Base-by-base conservation (phyloP, 2,113 vertebrate genomes). In the Gracilinanus agilis region DNA sequence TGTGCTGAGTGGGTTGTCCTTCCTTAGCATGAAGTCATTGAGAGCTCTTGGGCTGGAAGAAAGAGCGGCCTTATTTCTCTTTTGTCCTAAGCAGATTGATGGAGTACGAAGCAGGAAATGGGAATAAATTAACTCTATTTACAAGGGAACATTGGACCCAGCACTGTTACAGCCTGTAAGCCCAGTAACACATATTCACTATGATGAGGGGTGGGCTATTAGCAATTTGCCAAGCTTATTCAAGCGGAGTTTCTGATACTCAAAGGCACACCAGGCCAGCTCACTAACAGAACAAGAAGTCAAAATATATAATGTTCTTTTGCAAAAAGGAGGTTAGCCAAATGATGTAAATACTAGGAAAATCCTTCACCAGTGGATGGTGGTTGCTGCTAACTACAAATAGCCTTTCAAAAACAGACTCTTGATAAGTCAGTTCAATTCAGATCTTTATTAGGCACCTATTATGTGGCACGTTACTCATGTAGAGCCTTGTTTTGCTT, bases 91-190 rank as follows among this genome's bases (percentile, higher is more conserved):
- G 25, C 92, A 94, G 93, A 93, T 94, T 96, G 94, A 93, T 96
- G 93, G 93, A 9, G 55, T 92, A 54, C 90, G 93, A 55, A 40
- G 19, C 49, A 95, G 92, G 96, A 94, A 95, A 61, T 96, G 88
- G 96, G 95, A 96, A 97, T 97, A 94, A 97, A 98, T 98, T 24
- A 54, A 93, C 91, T 97, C 97, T 95, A 53, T 96, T 97, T 96
- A 97, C 88, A 92, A 91, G 44, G 0, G 24, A 95, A 94, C 88
- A 96, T 49, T 88, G 90, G 24, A 96, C 95, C 96, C 34, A 25
- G 23, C 89, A 10, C 67, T 93, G 95, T 94, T 75, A 88, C 91
- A 95, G 55, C 44, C 1, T 93, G 94, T 92, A 96, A 97, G 96
- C 96, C 97, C 97, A 94, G 91, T 75, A 83, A 34, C 25, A 0